Base-by-base conservation (phyloP, 2,113 vertebrate species). In the Dasyprocta punctata region DNA sequence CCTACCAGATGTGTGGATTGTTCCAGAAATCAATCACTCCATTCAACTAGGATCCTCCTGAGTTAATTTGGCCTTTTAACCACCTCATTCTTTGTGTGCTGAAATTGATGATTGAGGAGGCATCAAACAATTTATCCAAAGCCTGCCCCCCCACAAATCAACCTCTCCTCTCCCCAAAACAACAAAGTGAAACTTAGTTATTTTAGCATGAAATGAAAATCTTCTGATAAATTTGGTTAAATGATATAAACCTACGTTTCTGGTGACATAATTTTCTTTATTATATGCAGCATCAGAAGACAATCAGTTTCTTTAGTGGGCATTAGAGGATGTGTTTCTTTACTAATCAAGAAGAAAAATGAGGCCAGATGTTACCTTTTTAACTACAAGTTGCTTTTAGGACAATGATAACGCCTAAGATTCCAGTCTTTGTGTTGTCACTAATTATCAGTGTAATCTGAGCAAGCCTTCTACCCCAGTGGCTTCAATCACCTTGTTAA, bases 11-110 rank as follows among this genome's bases (percentile, higher is more conserved):
- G 89, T 92, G 69, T 81, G 81, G 49, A 96, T 96, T 95, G 94
- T 97, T 96, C 71, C 56, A 92, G 94, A 96, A 96, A 95, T 95
- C 95, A 97, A 93, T 97, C 90, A 95, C 61, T 94, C 73, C 13
- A 85, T 92, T 98, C 89, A 97, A 41, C 69, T 90, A 56, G 86
- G 87, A 92, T 52, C 56, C 89, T 95, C 75, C 89, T 95, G 82
- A 97, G 91, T 94, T 90, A 96, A 88, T 96, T 80, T 30, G 92
- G 73, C 44, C 24, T 84, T 83, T 92, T 94, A 90, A 60, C 49
- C 24, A 95, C 84, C 61, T 97, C 85, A 85, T 92, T 96, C 85
- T 94, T 92, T 95, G 61, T 92, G 44, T 88, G 38, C 38, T 88
- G 63, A 96, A 97, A 92, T 3, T 36, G 38, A 82, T 47, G 38